Conservation (phyloP, 2,797 vertebrate species). For the Alcedo atthis region DNA sequence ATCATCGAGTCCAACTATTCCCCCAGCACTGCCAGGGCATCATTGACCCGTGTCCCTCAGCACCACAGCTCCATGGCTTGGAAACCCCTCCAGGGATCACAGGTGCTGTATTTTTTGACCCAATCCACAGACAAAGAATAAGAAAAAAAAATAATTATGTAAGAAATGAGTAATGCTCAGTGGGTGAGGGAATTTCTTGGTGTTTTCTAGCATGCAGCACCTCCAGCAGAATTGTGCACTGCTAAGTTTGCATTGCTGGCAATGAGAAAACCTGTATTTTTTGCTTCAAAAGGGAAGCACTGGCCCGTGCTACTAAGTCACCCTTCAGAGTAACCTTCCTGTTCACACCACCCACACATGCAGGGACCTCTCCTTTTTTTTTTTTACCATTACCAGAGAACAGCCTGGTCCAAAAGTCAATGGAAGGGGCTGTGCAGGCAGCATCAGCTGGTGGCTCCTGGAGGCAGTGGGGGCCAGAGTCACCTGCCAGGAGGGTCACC, state of each 20-base stretch:
- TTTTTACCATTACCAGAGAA: constrained; percentile 60
- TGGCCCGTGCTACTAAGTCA: constrained; percentile 12
- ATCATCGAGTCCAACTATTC: too few relatives aligned
- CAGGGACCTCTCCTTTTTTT: constrained; percentile 31
- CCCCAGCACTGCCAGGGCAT: too few relatives aligned
- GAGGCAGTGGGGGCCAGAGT: constrained; percentile 15
- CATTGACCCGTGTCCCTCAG: too few relatives aligned
- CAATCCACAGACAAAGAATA: neutral
- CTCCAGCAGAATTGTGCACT: neutral
- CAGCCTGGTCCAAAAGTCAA: neutral
- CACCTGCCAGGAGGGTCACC: constrained; percentile 38
- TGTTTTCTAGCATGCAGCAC: constrained; percentile 43
- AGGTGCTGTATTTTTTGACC: neutral
- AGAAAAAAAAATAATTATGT: neutral
- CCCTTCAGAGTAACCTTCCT: constrained; percentile 80
- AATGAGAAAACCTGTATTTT: constrained; percentile 35
- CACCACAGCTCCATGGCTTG: too few relatives aligned
- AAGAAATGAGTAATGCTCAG: constrained; percentile 42
- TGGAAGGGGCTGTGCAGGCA: constrained; percentile 20
- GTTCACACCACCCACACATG: constrained; percentile 81
- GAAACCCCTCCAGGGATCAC: too few relatives aligned
- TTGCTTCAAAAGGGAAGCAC: constrained; percentile 28
- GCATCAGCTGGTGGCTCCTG: constrained; percentile 61
- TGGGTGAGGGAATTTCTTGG: constrained; percentile 55
- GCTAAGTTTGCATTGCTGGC: neutral